These are phyloP conservation scores for Corythornis cristatus DNA, from an alignment of 2,113 vertebrate genomes.

Conservation along the genomic window DNA sequence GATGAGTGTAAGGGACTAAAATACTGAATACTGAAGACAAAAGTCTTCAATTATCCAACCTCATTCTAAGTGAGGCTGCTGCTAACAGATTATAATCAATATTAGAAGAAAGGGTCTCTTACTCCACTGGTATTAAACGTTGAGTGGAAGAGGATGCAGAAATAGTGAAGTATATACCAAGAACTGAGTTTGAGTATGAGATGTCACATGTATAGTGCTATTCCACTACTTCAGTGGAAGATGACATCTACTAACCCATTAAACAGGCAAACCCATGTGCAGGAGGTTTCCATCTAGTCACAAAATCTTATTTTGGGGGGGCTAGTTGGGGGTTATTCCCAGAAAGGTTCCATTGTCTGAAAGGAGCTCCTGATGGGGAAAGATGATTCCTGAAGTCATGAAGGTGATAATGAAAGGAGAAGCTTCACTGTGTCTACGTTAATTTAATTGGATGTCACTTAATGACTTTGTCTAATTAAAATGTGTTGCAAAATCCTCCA, in stretches of 20 bases:
- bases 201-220: not conserved
- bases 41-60: not conserved
- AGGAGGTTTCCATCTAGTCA: not conserved
- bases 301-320: not conserved
- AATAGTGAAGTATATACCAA: not conserved
- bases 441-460: not conserved
- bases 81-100: not conserved
- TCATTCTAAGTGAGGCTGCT: not conserved
- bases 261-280: not conserved
- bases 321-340: not conserved
- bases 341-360: not conserved
- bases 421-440: not conserved
- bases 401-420: not conserved
- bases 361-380: not conserved
- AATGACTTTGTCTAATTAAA: not conserved
- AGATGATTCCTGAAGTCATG: not conserved
- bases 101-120: not conserved
- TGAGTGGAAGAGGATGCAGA: not conserved
- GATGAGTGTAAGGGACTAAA: not conserved
- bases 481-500: not conserved
- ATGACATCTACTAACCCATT: not conserved
- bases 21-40: not conserved
- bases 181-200: not conserved
- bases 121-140: not conserved
- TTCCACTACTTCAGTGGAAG: not conserved